Evolutionary conservation across 2,888 invertebrate genomes (phyloP), one percentile per base, ranked within the genome.

Genomic region (Nebria salina): DNA sequence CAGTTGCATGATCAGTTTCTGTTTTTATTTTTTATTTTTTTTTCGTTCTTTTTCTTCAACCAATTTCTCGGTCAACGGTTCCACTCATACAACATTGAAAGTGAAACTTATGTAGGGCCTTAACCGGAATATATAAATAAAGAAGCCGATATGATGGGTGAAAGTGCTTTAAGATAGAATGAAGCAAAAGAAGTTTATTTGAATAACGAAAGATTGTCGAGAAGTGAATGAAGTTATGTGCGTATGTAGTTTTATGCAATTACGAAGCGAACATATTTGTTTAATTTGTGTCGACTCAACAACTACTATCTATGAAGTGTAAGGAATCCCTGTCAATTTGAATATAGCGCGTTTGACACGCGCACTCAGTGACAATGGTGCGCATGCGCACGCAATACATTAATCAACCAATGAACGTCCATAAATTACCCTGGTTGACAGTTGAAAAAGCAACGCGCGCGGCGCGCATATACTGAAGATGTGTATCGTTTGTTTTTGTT

Each of bases 371-470:
- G 3, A 54, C 54, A 54, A 54, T 54, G 54, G 54, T 54, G 54
- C 54, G 54, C 54, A 54, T 54, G 54, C 54, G 54, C 54, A 13
- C 54, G 54, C 54, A 54, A 54, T 54, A 54, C 54, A 54, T 54
- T 54, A 54, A 54, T 54, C 54, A 54, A 54, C 6, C 54, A 54
- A 54, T 54, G 54, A 54, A 54, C 54, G 54, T 54, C 13, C 54
- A 54, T 54, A 54, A 54, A 54, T 54, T 54, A 54, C 54, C 54
- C 54, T 54, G 54, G 54, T 54, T 54, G 54, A 54, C 54, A 54
- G 7, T 3, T 54, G 54, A 54, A 54, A 54, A 54, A 54, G 54
- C 54, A 54, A 54, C 54, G 54, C 54, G 54, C 54, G 54, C 54
- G 54, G 54, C 54, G 54, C 54, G 54, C 54, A 54, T 54, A 54